Evolutionary conservation across 2,888 invertebrate species (phyloP).

Genomic region (Hetaerina titia): DNA sequence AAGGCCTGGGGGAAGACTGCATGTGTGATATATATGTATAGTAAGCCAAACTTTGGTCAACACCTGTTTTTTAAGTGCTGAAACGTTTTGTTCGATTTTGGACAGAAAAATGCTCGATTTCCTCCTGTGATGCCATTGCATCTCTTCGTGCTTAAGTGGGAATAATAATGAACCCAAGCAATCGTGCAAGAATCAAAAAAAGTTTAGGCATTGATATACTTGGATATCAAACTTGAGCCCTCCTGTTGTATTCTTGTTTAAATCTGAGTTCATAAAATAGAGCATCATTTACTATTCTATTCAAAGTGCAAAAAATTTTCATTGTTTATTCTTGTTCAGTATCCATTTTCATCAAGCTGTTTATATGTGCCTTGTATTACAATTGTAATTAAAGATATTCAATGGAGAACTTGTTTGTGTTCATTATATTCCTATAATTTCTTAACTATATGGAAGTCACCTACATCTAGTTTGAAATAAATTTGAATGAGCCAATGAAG

Average conservation of each 20-base stretch:
- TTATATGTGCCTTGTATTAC: not conserved
- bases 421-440: not conserved
- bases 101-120: not conserved
- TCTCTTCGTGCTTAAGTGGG: not conserved
- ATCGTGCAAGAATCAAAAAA: not conserved
- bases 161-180: not conserved
- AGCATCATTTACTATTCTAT: not conserved
- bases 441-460: not conserved
- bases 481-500: too few relatives aligned
- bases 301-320: not conserved
- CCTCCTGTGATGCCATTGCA: not conserved
- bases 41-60: too few relatives aligned
- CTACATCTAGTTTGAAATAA: too few relatives aligned
- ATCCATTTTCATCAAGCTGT: not conserved
- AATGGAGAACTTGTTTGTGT: constrained; percentile 59
- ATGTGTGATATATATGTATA: too few relatives aligned
- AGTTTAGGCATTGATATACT: not conserved
- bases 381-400: constrained; percentile 37
- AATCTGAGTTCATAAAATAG: not conserved
- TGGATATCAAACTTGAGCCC: not conserved
- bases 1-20: too few relatives aligned
- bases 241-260: not conserved
- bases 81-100: too few relatives aligned
- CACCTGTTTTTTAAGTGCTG: too few relatives aligned
- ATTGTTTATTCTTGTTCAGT: not conserved